phyloP scores from a whole-genome alignment of 1,140 invertebrate genomes.

The Maniola jurtina region DNA sequence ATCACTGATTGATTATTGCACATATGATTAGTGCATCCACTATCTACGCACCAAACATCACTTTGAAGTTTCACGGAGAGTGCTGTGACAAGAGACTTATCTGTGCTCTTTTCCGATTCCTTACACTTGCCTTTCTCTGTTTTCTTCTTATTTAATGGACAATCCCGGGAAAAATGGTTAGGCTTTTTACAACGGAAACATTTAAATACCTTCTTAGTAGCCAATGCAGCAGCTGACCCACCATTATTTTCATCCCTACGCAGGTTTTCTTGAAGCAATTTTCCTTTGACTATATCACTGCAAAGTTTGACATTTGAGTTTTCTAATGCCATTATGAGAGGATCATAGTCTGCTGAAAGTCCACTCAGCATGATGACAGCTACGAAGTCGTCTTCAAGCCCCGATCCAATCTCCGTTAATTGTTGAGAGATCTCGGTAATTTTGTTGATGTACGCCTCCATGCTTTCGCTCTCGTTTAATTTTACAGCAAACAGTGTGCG shows the following conservation, averaged over 20 bases:
- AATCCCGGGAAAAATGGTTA: neutral
- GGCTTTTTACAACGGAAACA: neutral
- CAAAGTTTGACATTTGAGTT: slow-evolving; percentile 43
- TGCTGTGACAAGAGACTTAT: neutral
- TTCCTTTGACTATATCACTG: slow-evolving; percentile 39
- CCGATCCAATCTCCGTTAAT: slow-evolving; percentile 36
- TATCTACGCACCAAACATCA: neutral
- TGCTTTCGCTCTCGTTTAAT: slow-evolving; percentile 11
- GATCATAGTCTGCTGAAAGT: slow-evolving; percentile 41
- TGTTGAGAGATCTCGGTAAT: slow-evolving; percentile 35
- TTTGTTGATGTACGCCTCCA: slow-evolving; percentile 21
- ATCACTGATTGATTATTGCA: slow-evolving; percentile 34
- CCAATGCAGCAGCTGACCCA: neutral
- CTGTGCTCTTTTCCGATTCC: neutral
- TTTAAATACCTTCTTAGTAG: neutral
- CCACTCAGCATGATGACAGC: slow-evolving; percentile 47
- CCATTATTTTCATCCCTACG: slow-evolving; percentile 20
- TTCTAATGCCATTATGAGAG: slow-evolving; percentile 44
- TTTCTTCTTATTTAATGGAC: neutral
- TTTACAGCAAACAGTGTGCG: slow-evolving; percentile 17
- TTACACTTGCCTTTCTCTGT: neutral
- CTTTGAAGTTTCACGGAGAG: neutral
- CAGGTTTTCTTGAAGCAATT: slow-evolving; percentile 40
- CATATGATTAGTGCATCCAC: slow-evolving; percentile 38
- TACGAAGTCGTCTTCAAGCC: slow-evolving; percentile 45